phyloP scores from a whole-genome alignment of 2,888 invertebrate genomes.

The Hypercompe scribonia region DNA sequence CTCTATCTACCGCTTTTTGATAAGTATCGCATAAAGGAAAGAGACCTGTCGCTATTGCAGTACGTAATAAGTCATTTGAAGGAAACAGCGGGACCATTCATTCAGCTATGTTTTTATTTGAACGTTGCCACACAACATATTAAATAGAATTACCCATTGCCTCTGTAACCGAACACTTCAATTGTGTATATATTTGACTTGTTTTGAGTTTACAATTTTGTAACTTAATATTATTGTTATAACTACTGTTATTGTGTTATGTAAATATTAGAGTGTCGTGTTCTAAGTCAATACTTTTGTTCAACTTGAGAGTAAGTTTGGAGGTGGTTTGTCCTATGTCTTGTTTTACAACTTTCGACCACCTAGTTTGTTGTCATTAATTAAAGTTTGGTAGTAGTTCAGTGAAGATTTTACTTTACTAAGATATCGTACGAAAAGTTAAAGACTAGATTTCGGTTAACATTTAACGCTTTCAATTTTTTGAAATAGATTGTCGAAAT shows the following conservation, averaged over 20 bases:
- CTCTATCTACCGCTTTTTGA: neutral
- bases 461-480: neutral
- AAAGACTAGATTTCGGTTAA: neutral
- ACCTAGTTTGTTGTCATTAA: neutral
- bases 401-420: neutral
- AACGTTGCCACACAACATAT: slow-evolving; percentile 65
- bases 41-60: slow-evolving; percentile 37
- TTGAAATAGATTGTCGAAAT: neutral
- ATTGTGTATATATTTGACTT: slow-evolving; percentile 50
- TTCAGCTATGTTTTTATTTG: slow-evolving; percentile 80
- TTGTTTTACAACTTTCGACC: neutral
- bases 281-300: neutral
- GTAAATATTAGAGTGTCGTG: neutral
- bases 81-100: slow-evolving; percentile 79
- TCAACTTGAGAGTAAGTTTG: neutral
- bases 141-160: slow-evolving; percentile 62
- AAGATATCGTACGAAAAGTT: neutral
- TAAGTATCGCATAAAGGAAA: neutral
- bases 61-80: slow-evolving; percentile 63
- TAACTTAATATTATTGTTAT: slow-evolving; percentile 19
- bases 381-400: no score
- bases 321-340: neutral
- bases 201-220: slow-evolving; percentile 42
- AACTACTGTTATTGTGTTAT: slow-evolving; percentile 33
- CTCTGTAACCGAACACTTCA: slow-evolving; percentile 57